phyloP scores from a whole-genome alignment of 2,113 vertebrate genomes.

The Tachycineta bicolor region DNA sequence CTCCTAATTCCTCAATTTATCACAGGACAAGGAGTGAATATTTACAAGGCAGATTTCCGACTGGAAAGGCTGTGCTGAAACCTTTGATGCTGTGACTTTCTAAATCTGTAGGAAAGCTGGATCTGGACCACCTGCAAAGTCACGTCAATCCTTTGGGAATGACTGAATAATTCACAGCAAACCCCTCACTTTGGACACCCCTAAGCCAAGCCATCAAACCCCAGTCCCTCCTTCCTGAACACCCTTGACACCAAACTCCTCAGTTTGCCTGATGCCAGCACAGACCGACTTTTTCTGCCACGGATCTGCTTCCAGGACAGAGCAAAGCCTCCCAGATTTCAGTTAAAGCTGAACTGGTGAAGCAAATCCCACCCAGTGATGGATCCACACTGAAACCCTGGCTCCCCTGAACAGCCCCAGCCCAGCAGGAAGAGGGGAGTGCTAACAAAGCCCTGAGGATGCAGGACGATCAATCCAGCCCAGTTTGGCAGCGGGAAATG shows the following conservation, averaged over 20 bases:
- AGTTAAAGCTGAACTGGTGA: not conserved
- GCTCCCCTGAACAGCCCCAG: not conserved
- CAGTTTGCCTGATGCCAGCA: not conserved
- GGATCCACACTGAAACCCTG: not conserved
- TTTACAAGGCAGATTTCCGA: not conserved
- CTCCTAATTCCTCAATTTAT: not conserved
- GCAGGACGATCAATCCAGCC: not conserved
- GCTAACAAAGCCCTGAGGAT: not conserved
- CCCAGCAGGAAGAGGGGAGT: not conserved
- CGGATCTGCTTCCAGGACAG: not conserved
- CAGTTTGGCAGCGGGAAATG: not conserved
- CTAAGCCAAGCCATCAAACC: not conserved
- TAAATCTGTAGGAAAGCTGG: not conserved
- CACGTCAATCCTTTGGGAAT: not conserved
- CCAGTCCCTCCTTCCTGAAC: not conserved
- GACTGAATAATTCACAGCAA: not conserved
- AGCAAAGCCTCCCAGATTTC: not conserved
- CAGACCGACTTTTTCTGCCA: not conserved
- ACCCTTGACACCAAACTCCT: not conserved
- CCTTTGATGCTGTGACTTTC: not conserved
- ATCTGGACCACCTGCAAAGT: not conserved
- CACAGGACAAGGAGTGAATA: not conserved
- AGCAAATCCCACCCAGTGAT: rapidly evolving
- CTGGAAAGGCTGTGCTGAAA: not conserved
- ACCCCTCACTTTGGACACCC: rapidly evolving